Evolutionary conservation across 2,888 invertebrate genomes (phyloP), one percentile per base, ranked within the genome.

Genomic region (Agrochola lota): DNA sequence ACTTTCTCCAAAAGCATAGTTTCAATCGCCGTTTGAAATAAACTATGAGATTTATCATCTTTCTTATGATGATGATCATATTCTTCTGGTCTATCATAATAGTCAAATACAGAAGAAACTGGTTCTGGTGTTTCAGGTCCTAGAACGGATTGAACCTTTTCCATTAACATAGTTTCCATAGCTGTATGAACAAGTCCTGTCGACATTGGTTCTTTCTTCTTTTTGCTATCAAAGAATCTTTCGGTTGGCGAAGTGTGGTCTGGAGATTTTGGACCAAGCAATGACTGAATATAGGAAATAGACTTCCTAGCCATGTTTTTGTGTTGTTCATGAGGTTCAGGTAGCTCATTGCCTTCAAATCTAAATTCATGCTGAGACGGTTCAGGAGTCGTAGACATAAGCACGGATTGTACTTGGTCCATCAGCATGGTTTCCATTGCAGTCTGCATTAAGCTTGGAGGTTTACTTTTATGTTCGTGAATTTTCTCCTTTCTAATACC

Each of bases 161-260:
- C 97, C 90, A 97, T 95, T 9, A 97, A 91, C 80, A 97, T 97
- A 30, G 97, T 97, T 87, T 96, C 95, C 93, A 97, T 95, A 20
- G 97, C 97, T 5, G 96, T 96, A 62, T 95, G 95, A 74, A 97
- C 85, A 57, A 97, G 89, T 0, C 96, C 95, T 1, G 92, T 91
- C 1, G 93, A 91, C 86, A 93, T 94, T 3, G 87, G 46, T 81
- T 90, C 90, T 74, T 77, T 84, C 15, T 88, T 89, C 57, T 85
- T 86, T 20, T 87, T 87, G 49, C 35, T 71, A 60, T 80, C 74
- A 63, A 85, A 80, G 12, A 75, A 72, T 57, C 68, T 87, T 57
- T 87, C 88, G 17, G 77, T 80, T 11, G 83, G 81, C 1, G 88
- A 79, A 35, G 72, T 52, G 52, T 81, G 77, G 52, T 81, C 83